Conservation (phyloP, 2,797 vertebrate species). For the Enteromius trimaculatus region DNA sequence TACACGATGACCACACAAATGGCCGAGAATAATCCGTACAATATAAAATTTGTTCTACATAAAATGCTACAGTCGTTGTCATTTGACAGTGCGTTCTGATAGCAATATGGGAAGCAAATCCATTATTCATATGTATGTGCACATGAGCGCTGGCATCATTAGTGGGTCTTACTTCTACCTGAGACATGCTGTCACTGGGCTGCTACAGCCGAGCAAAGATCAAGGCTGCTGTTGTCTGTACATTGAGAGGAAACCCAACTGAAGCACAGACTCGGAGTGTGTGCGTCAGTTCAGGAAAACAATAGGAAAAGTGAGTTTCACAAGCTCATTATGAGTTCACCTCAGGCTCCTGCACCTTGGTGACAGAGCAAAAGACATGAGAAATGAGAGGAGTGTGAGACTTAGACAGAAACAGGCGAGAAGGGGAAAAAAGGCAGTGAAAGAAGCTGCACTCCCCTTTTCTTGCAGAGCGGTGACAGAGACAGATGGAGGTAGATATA, state of each 20-base stretch:
- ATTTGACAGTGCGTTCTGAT: background rate
- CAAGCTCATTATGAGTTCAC: constrained; percentile 56
- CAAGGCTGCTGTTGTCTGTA: constrained; percentile 42
- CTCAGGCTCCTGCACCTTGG: constrained; percentile 52
- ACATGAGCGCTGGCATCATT: constrained; percentile 41
- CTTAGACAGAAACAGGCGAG: constrained; percentile 36
- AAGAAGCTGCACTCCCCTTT: constrained; percentile 25
- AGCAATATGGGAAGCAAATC: constrained; percentile 3
- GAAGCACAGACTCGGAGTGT: constrained; percentile 39
- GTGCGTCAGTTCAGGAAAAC: constrained; percentile 39
- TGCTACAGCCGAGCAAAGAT: constrained; percentile 42
- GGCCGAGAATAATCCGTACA: background rate
- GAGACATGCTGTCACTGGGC: constrained; percentile 38
- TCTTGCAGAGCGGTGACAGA: constrained; percentile 42
- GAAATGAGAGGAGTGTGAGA: constrained; percentile 48
- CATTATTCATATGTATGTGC: constrained; percentile 39
- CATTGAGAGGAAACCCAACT: constrained; percentile 35
- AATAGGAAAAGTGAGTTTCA: constrained; percentile 51
- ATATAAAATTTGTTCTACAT: background rate
- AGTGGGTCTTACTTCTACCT: constrained; percentile 7
- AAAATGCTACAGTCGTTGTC: background rate
- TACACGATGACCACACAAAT: background rate
- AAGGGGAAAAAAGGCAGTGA: constrained; percentile 35
- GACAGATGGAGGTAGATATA: constrained; percentile 45
- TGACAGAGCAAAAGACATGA: constrained; percentile 52